Conservation (phyloP, 64 coral and sea anemone genomes). For the Catalaphyllia jardinei region DNA sequence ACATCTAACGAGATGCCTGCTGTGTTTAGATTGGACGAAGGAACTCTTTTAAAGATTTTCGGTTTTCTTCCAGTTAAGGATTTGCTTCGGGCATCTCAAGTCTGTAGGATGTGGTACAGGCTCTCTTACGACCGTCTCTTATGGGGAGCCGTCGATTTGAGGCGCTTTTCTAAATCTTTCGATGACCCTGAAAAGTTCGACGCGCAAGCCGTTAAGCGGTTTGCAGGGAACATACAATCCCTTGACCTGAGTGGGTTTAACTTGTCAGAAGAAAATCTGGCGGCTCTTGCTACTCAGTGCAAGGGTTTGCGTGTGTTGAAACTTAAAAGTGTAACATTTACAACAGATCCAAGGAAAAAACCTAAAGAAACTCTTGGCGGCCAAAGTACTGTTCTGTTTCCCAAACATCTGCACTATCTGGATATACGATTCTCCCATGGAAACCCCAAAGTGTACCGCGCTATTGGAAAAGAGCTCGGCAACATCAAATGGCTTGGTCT, state of each 20-base stretch:
- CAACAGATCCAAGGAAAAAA: neutral
- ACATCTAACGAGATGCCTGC: neutral
- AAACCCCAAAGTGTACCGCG: slow-evolving; percentile 22
- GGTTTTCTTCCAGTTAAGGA: slow-evolving; percentile 46
- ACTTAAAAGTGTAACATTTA: slow-evolving; percentile 34
- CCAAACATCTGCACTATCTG: slow-evolving; percentile 49
- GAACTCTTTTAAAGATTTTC: slow-evolving; percentile 55
- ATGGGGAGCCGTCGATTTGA: slow-evolving; percentile 66
- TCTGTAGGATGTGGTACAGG: slow-evolving; percentile 62
- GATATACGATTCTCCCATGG: slow-evolving; percentile 72
- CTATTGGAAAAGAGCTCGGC: slow-evolving; percentile 50
- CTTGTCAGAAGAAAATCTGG: slow-evolving; percentile 35
- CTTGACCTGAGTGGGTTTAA: slow-evolving; percentile 74
- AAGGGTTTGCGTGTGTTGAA: slow-evolving; percentile 51
- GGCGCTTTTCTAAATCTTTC: slow-evolving; percentile 51
- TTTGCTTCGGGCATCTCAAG: slow-evolving; percentile 40
- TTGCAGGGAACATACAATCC: slow-evolving; percentile 4
- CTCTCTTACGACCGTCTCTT: slow-evolving; percentile 59
- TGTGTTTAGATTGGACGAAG: slow-evolving; percentile 52
- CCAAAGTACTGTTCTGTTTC: slow-evolving; percentile 42
- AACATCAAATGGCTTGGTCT: slow-evolving; percentile 67
- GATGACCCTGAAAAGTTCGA: slow-evolving; percentile 23
- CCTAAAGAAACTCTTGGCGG: neutral
- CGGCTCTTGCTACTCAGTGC: slow-evolving; percentile 48
- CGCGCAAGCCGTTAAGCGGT: slow-evolving; percentile 7